Conservation (phyloP, 2,113 vertebrate species). For the Megaptera novaeangliae region DNA sequence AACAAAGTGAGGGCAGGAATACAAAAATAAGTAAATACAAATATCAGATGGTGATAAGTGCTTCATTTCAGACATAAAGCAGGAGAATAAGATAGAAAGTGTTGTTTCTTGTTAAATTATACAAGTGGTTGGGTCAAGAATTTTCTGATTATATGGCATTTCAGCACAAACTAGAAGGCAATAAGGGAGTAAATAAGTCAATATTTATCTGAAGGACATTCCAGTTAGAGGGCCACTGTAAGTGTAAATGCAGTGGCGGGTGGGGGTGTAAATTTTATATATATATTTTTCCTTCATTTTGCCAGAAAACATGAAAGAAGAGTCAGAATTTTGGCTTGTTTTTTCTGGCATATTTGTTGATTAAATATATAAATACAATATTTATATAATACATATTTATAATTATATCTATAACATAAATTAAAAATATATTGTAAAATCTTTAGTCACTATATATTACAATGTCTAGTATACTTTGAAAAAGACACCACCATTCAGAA, state of each 20-base stretch:
- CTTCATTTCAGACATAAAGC: background rate
- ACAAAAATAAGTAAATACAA: background rate
- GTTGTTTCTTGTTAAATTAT: background rate
- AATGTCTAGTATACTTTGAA: background rate
- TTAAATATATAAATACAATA: background rate
- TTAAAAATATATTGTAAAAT: background rate
- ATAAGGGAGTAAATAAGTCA: background rate
- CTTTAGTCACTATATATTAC: background rate
- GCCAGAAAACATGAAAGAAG: background rate
- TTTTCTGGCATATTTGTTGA: background rate
- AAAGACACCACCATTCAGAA: background rate
- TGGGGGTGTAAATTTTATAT: background rate
- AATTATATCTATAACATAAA: background rate
- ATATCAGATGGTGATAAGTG: background rate
- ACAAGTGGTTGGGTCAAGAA: background rate
- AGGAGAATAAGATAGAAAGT: background rate
- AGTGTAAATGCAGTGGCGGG: background rate
- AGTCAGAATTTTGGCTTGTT: background rate
- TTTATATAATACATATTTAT: background rate
- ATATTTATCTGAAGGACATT: background rate
- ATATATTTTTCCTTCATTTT: background rate
- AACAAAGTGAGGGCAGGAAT: background rate
- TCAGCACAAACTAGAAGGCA: background rate
- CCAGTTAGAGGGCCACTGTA: background rate
- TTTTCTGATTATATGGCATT: background rate